phyloP scores from a whole-genome alignment of 2,888 invertebrate genomes.

The Polydrusus tereticollis region DNA sequence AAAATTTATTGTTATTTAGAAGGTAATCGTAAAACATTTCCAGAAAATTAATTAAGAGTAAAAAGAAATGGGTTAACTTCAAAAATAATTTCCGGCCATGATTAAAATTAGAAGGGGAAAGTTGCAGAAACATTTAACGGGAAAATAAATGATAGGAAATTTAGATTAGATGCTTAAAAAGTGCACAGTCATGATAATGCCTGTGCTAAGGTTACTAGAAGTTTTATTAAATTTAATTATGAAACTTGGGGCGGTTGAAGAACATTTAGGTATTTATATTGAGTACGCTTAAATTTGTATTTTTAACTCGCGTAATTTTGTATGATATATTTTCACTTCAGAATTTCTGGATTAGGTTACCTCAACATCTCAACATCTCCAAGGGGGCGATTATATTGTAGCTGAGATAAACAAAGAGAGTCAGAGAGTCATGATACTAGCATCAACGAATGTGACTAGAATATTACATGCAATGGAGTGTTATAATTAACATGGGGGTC shows the following conservation, averaged over 20 bases:
- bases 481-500: too few species aligned
- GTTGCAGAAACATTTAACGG: slow-evolving; percentile 6
- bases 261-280: too few species aligned
- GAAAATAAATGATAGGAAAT: slow-evolving; percentile 18
- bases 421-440: too few species aligned
- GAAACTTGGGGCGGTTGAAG: neutral
- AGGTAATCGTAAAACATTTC: slow-evolving; percentile 23
- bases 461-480: too few species aligned
- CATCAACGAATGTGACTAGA: too few species aligned
- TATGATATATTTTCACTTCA: too few species aligned
- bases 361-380: too few species aligned
- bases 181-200: slow-evolving; percentile 20
- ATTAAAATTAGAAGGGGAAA: slow-evolving; percentile 19
- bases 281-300: too few species aligned
- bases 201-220: neutral
- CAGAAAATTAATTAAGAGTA: slow-evolving; percentile 32
- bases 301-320: too few species aligned
- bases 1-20: slow-evolving; percentile 40
- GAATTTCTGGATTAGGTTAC: too few species aligned
- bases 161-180: slow-evolving; percentile 18
- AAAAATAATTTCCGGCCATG: slow-evolving; percentile 33
- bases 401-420: too few species aligned
- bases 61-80: slow-evolving; percentile 26
- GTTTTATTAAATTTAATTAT: slow-evolving; percentile 13
- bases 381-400: too few species aligned